Base-by-base conservation (phyloP, 2,113 vertebrate species). In the Cathartes aura region DNA sequence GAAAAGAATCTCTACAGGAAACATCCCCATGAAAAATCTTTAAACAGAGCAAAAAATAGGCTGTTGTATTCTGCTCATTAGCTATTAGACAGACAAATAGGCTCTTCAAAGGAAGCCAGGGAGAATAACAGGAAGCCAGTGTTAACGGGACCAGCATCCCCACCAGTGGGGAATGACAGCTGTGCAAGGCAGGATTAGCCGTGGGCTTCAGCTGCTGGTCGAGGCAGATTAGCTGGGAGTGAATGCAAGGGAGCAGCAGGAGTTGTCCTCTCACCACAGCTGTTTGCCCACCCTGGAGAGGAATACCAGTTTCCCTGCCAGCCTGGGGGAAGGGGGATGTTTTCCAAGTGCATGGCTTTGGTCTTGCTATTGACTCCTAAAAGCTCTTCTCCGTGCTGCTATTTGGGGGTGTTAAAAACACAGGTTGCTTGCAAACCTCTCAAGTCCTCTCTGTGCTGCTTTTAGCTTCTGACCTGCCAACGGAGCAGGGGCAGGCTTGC, bases 71-170 rank as follows among this genome's bases (percentile, higher is more conserved):
- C 89, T 96, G 68, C 78, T 91, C 76, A 38, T 95, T 94, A 91
- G 84, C 89, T 94, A 23, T 86, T 66, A 88, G 83, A 90, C 94
- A 93, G 96, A 86, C 96, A 94, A 87, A 85, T 27, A 75, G 82
- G 82, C 91, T 97, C 95, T 97, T 97, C 93, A 95, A 42, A 96
- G 97, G 98, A 98, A 97, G 84, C 87, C 81, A 80, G 93, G 75
- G 81, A 95, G 91, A 98, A 98, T 97, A 97, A 95, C 98, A 98
- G 98, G 98, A 98, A 98, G 64, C 52, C 91, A 87, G 81, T 89
- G 91, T 95, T 90, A 91, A 55, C 0, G 2, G 72, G 80, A 82
- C 47, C 73, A 79, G 68, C n/a, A 34, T 95, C 95, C 80, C 48
- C 50, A 90, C 32, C 38, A 43, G 40, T 12, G 12, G 90, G 83